phyloP scores from a whole-genome alignment of 2,113 vertebrate genomes.

The Poeciliopsis prolifica region DNA sequence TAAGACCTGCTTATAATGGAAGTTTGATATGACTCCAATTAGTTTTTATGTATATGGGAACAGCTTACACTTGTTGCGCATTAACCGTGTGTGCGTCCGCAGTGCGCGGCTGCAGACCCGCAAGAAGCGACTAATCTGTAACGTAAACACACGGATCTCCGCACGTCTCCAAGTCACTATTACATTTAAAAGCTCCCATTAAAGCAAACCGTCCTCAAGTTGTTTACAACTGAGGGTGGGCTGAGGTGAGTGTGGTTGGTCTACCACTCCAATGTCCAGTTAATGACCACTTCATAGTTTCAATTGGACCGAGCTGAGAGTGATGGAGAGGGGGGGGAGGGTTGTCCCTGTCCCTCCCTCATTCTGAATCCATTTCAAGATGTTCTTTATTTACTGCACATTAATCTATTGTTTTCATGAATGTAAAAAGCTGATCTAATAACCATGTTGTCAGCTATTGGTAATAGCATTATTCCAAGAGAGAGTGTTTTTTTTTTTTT shows the following conservation, averaged over 20 bases:
- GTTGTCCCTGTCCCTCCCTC: background rate
- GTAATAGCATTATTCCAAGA: too few relatives aligned
- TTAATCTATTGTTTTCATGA: background rate
- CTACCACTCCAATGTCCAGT: constrained; percentile 61
- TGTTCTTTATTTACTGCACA: background rate
- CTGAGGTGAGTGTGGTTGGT: constrained; percentile 67
- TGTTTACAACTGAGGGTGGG: constrained; percentile 72
- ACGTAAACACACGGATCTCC: constrained; percentile 73
- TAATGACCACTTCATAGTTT: constrained; percentile 66
- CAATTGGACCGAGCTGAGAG: background rate
- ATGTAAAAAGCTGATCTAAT: too few relatives aligned
- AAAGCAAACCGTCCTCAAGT: constrained; percentile 58
- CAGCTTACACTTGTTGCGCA: background rate
- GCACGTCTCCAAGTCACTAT: constrained; percentile 63
- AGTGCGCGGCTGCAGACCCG: background rate
- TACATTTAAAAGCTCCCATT: constrained; percentile 73
- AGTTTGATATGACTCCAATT: too few relatives aligned
- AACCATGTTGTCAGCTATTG: too few relatives aligned
- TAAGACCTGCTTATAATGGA: too few relatives aligned
- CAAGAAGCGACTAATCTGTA: constrained; percentile 80
- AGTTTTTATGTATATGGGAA: background rate
- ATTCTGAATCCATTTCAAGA: background rate
- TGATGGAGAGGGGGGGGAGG: background rate
- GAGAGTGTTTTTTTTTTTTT: too few relatives aligned
- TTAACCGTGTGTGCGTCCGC: background rate